Evolutionary conservation across 1,140 invertebrate species (phyloP), one percentile per base, ranked within the genome.

Genomic region (Brachionus calyciflorus): DNA sequence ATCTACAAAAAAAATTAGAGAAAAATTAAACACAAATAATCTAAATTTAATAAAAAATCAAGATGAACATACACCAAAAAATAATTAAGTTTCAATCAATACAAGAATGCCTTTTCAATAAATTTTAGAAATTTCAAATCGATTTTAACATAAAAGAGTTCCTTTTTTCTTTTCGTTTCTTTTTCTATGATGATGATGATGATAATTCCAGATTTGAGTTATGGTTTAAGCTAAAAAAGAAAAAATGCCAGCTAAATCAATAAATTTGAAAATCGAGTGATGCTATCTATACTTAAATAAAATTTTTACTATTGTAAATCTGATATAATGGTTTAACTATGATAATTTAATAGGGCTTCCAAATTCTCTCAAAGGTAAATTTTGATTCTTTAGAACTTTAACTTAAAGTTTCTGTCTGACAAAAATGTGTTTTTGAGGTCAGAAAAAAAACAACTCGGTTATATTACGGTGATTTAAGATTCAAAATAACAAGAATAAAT

Each of bases 11-110:
- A 17, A 37, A 9, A 53, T 24, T 21, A 9, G n/a, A n/a, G 4
- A 33, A 33, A 28, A 57, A 28, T 57, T 28, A 26, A 28, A 37
- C 17, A 19, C 21, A 63, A 63, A 63, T 65, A 46, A 65, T 65
- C 44, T 19, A 44, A 65, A 44, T 65, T 65, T 65, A 65, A 65
- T 65, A 65, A 65, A 41, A 65, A 65, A 65, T 65, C 60, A 65
- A 65, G 60, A 65, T 65, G 60, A 65, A 28, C 41, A 37, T 3
- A 3, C 3, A 3, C 3, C n/a, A 46, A 41, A 40, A 65, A 65
- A 44, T 65, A 65, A 65, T 65, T 65, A 65, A 65, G 40, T 41
- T 65, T 65, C 60, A 65, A 41, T 65, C 60, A 65, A 26, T 37
- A 9, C 44, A 46, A 44, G 44, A 19, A 24, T 41, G 21, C 33